Evolutionary conservation across 53 echinoderm and acorn worm species (phyloP), one percentile per base, ranked within the genome.

Genomic region (Mesocentrotus franciscanus): DNA sequence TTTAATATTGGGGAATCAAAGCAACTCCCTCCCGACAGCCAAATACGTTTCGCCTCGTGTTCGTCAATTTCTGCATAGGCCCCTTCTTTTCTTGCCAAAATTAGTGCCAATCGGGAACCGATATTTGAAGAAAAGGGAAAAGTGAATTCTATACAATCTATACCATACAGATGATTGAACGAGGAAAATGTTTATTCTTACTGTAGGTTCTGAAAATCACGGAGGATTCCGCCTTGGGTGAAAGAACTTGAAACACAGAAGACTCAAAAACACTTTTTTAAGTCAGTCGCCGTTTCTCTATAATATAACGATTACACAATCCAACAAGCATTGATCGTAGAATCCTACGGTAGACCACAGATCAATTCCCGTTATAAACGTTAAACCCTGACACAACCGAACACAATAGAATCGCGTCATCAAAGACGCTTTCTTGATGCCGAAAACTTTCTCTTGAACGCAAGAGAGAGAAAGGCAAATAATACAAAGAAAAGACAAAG

Each of bases 361-460:
- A 81, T 81, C 81, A 81, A 81, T 81, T 33, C 27, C 81, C 17
- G 17, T 81, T 81, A 42, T 42, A 30, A 20, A 74, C 74, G 74
- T 29, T 74, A 27, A 74, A 36, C 81, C 81, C 81, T 81, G 42
- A 81, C 3, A 81, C 81, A 36, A 36, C 18, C 18, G 6, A 81
- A 42, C 29, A 81, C 81, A 81, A 81, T 81, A 81, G 81, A 4
- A 39, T 42, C 18, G 81, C 36, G 81, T 81, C 39, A 81, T 81
- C 42, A 17, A 81, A 81, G 39, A 36, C 5, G 4, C 81, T 81
- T 42, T 81, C 42, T 42, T 20, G 81, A 18, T 81, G 33, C 81
- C 81, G 81, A 81, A 64, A 81, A 81, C 81, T 33, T 36, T 81
- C 81, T 39, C 42, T 42, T 81, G 36, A 81, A 18, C 33, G 22